phyloP scores from a whole-genome alignment of 2,888 invertebrate species.

The Pantelozetes paolii region DNA sequence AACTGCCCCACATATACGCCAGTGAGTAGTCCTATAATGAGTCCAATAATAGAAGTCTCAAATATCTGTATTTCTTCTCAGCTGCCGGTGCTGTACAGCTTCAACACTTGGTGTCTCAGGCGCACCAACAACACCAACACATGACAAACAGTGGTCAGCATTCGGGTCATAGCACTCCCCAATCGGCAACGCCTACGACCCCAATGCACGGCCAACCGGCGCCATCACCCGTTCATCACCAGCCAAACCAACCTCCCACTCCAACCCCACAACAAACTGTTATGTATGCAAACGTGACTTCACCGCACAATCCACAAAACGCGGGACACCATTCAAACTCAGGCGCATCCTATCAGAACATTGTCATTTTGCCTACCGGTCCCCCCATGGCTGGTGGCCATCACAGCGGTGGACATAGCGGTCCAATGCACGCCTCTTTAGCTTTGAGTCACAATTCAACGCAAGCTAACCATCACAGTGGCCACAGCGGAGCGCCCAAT shows the following conservation, averaged over 20 bases:
- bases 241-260: conserved; percentile 38
- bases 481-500: conserved; percentile 10
- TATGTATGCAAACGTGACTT: conserved; percentile 24
- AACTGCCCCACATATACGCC: conserved; percentile 16
- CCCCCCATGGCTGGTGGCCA: not conserved
- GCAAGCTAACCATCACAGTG: conserved; percentile 23
- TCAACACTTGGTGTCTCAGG: conserved; percentile 12
- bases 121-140: conserved; percentile 39
- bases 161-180: conserved; percentile 37
- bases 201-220: conserved; percentile 36
- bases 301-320: not conserved
- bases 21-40: not conserved
- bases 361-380: not conserved
- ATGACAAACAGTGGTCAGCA: conserved; percentile 36
- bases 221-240: conserved; percentile 40
- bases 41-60: no score
- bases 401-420: not conserved
- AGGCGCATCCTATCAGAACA: not conserved
- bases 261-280: conserved; percentile 22
- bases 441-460: conserved; percentile 14
- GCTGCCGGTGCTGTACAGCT: not conserved
- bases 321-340: conserved; percentile 5
- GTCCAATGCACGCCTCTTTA: not conserved
- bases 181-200: conserved; percentile 29
- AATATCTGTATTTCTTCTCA: not conserved